These are phyloP conservation scores for Zootermopsis nevadensis DNA, from an alignment of 2,888 invertebrate genomes.

Conservation along the genomic window DNA sequence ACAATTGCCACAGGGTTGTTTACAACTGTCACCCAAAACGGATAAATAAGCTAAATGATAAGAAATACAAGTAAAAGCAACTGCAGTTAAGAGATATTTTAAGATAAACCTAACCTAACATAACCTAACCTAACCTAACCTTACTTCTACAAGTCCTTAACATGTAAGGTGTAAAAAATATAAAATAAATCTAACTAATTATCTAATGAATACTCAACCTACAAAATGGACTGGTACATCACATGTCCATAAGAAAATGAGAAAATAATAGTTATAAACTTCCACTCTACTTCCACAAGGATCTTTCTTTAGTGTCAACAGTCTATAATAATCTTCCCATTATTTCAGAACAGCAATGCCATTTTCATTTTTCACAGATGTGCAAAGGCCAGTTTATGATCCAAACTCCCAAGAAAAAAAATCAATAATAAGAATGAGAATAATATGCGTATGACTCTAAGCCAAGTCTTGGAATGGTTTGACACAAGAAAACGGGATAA, in stretches of 20 bases:
- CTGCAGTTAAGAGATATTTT: conserved; percentile 27
- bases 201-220: conserved; percentile 36
- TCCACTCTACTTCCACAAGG: conserved; percentile 29
- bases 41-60: conserved; percentile 38
- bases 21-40: conserved; percentile 20
- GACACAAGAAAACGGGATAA: neutral
- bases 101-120: conserved; percentile 19
- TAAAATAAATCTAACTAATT: conserved; percentile 29
- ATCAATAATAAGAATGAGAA: conserved; percentile 4
- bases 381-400: conserved; percentile 32
- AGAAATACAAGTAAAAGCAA: conserved; percentile 30
- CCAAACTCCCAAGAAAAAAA: conserved; percentile 5
- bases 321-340: neutral
- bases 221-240: conserved; percentile 40
- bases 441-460: conserved; percentile 4
- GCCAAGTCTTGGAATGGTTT: conserved; percentile 40
- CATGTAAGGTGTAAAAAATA: conserved; percentile 25
- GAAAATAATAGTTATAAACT: neutral
- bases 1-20: conserved; percentile 38
- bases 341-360: conserved; percentile 17
- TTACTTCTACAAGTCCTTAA: conserved; percentile 36
- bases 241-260: conserved; percentile 32
- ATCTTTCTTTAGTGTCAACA: conserved; percentile 4
- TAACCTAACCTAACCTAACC: neutral
- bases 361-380: conserved; percentile 20